Percentiles rank a stretch among this genome's conserved stretches.
These are phyloP conservation scores for Pipistrellus pygmaeus DNA, from an alignment of 2,797 vertebrate species.

Conservation along the genomic window DNA sequence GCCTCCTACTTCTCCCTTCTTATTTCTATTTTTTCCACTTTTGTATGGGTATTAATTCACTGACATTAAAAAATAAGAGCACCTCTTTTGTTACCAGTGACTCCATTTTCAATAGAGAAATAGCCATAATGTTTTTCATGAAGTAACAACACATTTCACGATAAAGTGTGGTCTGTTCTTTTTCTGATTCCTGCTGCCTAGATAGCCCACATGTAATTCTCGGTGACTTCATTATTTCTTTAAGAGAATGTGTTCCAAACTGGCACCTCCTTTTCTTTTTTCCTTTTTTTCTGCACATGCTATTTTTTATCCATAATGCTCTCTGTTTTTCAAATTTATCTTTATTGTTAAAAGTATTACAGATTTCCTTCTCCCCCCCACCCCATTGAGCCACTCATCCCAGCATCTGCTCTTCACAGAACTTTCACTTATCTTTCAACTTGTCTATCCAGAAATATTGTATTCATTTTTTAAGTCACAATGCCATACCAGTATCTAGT, in stretches of 20 bases:
- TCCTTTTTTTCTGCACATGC: background rate
- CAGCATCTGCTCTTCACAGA: too few relatives aligned
- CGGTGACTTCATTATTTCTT: background rate
- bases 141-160: background rate
- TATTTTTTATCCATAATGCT: background rate
- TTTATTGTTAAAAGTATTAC: too few relatives aligned
- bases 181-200: too few relatives aligned
- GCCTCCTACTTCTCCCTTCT: background rate
- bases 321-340: too few relatives aligned
- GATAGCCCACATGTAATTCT: background rate
- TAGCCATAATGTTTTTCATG: background rate
- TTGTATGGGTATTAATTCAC: background rate
- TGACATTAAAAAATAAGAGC: background rate
- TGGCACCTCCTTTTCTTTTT: background rate
- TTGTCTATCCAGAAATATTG: background rate
- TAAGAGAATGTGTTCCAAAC: background rate
- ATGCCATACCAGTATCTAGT: background rate
- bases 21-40: rapidly evolving
- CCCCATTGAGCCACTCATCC: too few relatives aligned
- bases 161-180: background rate
- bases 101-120: background rate
- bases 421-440: background rate
- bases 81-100: background rate
- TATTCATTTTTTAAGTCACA: background rate
- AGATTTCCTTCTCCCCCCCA: too few relatives aligned